A percentile compares a stretch with the other conserved stretches of the same genome.
Evolutionary conservation across 2,888 invertebrate genomes (phyloP).

Genomic region (Ophion ventricosus): DNA sequence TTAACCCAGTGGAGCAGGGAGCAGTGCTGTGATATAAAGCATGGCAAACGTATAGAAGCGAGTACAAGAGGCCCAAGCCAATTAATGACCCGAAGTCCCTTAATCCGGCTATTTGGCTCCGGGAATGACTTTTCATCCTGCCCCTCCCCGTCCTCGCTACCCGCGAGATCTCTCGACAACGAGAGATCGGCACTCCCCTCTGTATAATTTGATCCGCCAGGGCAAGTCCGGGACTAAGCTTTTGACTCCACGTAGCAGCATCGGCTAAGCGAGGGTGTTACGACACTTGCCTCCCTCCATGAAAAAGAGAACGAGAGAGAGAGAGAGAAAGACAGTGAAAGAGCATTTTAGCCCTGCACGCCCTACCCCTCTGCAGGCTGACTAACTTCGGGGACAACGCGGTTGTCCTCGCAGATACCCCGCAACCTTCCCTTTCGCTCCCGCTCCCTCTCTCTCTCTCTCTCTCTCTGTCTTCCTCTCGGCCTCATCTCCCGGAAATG

Average conservation of each 20-base stretch:
- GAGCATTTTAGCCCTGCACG: slow-evolving; percentile 73
- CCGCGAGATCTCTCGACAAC: slow-evolving; percentile 46
- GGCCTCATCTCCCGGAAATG: slow-evolving; percentile 66
- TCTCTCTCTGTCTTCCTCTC: slow-evolving; percentile 59
- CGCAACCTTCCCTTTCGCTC: slow-evolving; percentile 52
- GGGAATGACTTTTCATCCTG: slow-evolving; percentile 81
- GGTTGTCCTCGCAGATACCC: slow-evolving; percentile 60
- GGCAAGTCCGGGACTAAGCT: slow-evolving; percentile 66
- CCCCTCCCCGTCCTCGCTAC: slow-evolving; percentile 15
- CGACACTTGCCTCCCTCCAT: slow-evolving; percentile 68
- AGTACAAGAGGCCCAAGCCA: slow-evolving; percentile 70
- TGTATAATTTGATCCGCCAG: slow-evolving; percentile 79
- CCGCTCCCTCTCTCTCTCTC: slow-evolving; percentile 26
- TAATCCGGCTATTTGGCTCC: slow-evolving; percentile 81
- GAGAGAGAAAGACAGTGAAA: slow-evolving; percentile 61
- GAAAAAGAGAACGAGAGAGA: slow-evolving; percentile 65
- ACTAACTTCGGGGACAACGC: slow-evolving; percentile 58
- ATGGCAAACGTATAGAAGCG: slow-evolving; percentile 24
- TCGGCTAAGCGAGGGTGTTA: slow-evolving; percentile 76
- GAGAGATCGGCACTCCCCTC: slow-evolving; percentile 61
- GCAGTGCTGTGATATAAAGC: slow-evolving; percentile 23
- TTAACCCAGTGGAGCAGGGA: slow-evolving; percentile 5
- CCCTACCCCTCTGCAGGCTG: slow-evolving; percentile 44
- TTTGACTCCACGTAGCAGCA: slow-evolving; percentile 59
- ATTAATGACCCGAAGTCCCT: slow-evolving; percentile 78